Evolutionary conservation across 2,888 invertebrate genomes (phyloP), one percentile per base, ranked within the genome.

Genomic region (Eilema griseolum): DNA sequence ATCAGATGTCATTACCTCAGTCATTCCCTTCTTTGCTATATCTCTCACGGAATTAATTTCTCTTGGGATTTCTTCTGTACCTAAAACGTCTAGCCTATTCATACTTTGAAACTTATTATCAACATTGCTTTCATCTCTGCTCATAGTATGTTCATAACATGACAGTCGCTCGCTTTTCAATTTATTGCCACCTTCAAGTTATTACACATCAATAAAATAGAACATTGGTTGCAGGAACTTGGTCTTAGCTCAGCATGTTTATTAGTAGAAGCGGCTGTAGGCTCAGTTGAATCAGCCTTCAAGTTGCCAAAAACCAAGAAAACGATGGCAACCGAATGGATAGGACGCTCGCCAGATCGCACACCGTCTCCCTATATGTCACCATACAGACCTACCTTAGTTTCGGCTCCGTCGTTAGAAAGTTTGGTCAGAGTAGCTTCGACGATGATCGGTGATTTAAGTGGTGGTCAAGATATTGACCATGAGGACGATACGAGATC

Each of bases 281-380:
- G 98, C 5, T 98, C 97, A 0, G 94, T 98, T 10, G 98, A 97
- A 75, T 96, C 97, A 1, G 98, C 97, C 66, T 98, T 98, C 86
- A 98, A 98, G 90, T 97, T 98, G 86, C 98, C 98, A 0, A 99
- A 99, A 94, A 98, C 99, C 0, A 99, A 99, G 92, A 99, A 98
- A 93, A 96, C 97, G 0, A 96, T 98, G 86, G 98, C 98, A 96
- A 98, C 97, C 76, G 98, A 98, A 88, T 99, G 99, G 98, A 93
- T 98, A 67, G 97, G 97, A 82, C 97, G 98, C 85, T 97, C 97
- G 64, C 97, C 96, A 83, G 93, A 92, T 76, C 90, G 93, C 14
- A 93, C 94, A 1, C 93, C 93, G 0, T 93, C 93, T 1, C 94
- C 94, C 3, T 95, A 95, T 85, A 87, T 90, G 59, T 94, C 93